Evolutionary conservation across 2,888 invertebrate species (phyloP).

Genomic region (Drosophila lutescens): DNA sequence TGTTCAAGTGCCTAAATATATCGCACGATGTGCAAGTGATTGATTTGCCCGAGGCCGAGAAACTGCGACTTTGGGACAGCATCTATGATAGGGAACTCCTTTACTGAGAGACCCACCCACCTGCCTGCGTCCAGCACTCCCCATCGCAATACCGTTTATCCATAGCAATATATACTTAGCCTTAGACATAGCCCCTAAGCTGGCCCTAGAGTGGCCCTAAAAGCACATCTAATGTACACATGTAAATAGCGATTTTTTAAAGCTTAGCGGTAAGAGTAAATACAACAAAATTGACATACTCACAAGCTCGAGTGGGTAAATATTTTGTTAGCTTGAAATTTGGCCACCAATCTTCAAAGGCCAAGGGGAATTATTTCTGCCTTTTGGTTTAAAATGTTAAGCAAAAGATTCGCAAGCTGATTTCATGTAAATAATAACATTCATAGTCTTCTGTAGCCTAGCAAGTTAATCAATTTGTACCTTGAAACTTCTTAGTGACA

Average conservation of each 20-base stretch:
- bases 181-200: conserved; percentile 30
- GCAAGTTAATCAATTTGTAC: no score
- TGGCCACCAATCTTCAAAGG: conserved; percentile 23
- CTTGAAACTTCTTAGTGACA: no score
- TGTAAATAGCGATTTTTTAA: conserved; percentile 61
- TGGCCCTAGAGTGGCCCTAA: conserved; percentile 59
- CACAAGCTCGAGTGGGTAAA: conserved; percentile 5
- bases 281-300: conserved; percentile 20
- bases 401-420: background rate
- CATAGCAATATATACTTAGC: conserved; percentile 19
- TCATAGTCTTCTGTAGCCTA: no score
- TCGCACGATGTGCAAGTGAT: conserved; percentile 82
- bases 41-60: conserved; percentile 83
- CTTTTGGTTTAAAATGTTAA: background rate
- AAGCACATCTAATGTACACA: conserved; percentile 64
- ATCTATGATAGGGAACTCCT: conserved; percentile 76
- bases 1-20: conserved; percentile 83
- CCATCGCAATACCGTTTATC: conserved; percentile 16
- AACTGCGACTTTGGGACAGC: conserved; percentile 82
- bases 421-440: background rate
- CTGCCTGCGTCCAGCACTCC: conserved; percentile 5
- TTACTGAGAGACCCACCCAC: conserved; percentile 43
- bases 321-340: conserved; percentile 1
- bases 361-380: background rate
- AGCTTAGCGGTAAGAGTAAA: conserved; percentile 51